Base-by-base conservation (phyloP, 2,113 vertebrate genomes). In the Himantopus leucocephalus region DNA sequence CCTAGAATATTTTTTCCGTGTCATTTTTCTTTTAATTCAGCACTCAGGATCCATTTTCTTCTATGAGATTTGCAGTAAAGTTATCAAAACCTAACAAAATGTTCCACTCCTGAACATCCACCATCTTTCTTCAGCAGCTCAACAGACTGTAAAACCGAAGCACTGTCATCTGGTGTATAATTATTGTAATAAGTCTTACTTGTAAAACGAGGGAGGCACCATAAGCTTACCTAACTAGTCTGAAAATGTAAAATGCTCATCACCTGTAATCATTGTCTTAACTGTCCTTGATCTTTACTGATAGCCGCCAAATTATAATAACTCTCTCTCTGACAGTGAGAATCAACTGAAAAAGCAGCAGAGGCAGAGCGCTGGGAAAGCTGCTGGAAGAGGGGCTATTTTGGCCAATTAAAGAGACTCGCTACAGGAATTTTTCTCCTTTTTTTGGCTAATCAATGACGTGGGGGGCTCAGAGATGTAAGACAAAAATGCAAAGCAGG, bases 141-240 rank as follows among this genome's bases (percentile, higher is more conserved):
- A 88, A 67, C 62, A 86, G 86, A 52, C 70, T 94, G 56, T 91
- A 78, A 96, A 92, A 76, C 76, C 52, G 73, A 93, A 96, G 94
- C 72, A 89, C 59, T 55, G 35, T 90, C 92, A 86, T 85, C 72
- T 85, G 79, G 45, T 81, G 59, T 87, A 50, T 81, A 92, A 95
- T 85, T 86, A 96, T 62, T 90, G 83, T 77, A 96, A 73, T 90
- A 95, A 93, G 86, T 92, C 79, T 89, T 77, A 55, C 72, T 77
- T 91, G 91, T 93, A 95, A 94, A 95, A 94, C 18, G 87, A 96
- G 83, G 81, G 94, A 96, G 96, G 93, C 86, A 64, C 67, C 71
- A 63, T 64, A 84, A 93, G 80, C 93, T 96, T 96, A 88, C 95
- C 92, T 88, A 92, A 91, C 82, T 71, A 78, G 92, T 94, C 92